Evolutionary conservation across 2,113 vertebrate genomes (phyloP), one percentile per base, ranked within the genome.

Genomic region (Rhineura floridana): DNA sequence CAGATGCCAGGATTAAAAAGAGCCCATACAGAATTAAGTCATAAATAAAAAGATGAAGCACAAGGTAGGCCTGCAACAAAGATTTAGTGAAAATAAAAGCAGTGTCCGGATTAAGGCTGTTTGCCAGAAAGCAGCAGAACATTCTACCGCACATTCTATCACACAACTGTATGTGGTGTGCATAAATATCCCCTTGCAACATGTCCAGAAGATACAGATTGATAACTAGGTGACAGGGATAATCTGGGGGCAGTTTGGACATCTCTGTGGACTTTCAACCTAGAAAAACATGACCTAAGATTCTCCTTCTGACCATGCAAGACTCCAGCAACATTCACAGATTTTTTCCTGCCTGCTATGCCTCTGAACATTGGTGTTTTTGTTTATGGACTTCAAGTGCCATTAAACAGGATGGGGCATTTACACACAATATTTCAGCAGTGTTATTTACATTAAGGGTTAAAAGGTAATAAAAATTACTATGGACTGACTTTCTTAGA

Each of bases 381-480:
- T 46, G 28, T 77, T 39, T 30, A 39, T 25, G 28, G 81, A 81
- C 72, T 88, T 85, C 83, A 84, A 63, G 90, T 72, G 73, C 86
- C 76, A 46, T 93, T 93, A 91, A 62, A 25, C 70, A 13, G 50
- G 23, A 23, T 69, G 75, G 59, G 89, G 89, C 84, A 2, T 33
- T 30, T 0, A 50, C 86, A 46, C 63, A 78, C 65, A 59, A 25
- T 28, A 84, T 93, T 92, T 93, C 78, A 90, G 39, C 62, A 72
- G 87, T 15, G 86, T 91, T 69, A 79, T 87, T 72, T 85, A 81
- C 59, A 79, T 81, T 44, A 93, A 91, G 95, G 92, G 93, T 89
- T 91, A 93, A 95, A 88, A 90, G 91, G 91, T 87, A 87, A 92
- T 87, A 90, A 94, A 94, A 92, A 3, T 33, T 15, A 7, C 83